phyloP scores from a whole-genome alignment of 2,113 vertebrate species.

The Pelobates fuscus region DNA sequence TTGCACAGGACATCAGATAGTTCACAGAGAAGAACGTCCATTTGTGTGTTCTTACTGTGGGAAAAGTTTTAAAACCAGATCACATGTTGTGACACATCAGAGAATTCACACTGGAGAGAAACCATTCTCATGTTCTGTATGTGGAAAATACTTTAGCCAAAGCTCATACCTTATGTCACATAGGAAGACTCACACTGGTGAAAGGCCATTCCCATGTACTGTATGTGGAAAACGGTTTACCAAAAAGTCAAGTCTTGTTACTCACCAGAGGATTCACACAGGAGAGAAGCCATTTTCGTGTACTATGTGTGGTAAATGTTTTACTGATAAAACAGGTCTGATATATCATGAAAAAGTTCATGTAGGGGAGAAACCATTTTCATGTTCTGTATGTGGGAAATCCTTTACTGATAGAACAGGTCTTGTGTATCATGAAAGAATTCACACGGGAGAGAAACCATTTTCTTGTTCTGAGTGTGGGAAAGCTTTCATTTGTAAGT shows the following conservation, averaged over 20 bases:
- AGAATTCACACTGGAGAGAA: slow-evolving; percentile 61
- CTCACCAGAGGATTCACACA: neutral
- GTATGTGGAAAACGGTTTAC: neutral
- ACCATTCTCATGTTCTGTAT: slow-evolving; percentile 58
- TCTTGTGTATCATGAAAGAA: neutral
- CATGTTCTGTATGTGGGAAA: neutral
- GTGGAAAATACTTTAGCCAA: slow-evolving; percentile 60
- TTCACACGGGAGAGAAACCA: neutral
- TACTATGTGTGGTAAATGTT: neutral
- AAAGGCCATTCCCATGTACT: slow-evolving; percentile 14
- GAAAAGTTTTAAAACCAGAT: slow-evolving; percentile 42
- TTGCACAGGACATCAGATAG: neutral
- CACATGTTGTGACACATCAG: slow-evolving; percentile 61
- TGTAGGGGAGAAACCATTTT: neutral
- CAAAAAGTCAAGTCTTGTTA: neutral
- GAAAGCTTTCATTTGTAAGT: neutral
- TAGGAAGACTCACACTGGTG: slow-evolving; percentile 57
- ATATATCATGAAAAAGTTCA: neutral
- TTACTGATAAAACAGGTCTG: neutral
- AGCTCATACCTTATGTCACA: slow-evolving; percentile 59
- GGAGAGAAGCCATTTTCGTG: neutral
- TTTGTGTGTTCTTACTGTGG: neutral
- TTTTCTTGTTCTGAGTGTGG: neutral
- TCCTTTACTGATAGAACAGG: neutral
- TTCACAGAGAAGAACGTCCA: neutral